A percentile compares a stretch with the other conserved stretches of the same genome.
Conservation (phyloP, 2,113 vertebrate genomes). For the Cyanoramphus novaezelandiae region DNA sequence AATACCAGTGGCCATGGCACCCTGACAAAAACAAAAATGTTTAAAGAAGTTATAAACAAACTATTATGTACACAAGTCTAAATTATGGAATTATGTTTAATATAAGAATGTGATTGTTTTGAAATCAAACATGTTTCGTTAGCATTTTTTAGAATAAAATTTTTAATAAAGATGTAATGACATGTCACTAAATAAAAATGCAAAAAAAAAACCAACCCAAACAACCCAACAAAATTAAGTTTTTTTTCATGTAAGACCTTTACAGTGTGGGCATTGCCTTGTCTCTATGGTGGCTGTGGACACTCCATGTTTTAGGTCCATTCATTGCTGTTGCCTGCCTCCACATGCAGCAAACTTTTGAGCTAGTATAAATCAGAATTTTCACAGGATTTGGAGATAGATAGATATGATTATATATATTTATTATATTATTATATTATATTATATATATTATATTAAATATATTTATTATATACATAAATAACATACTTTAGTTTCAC, state of each 20-base stretch:
- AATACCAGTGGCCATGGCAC: background rate
- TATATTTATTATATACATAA: background rate
- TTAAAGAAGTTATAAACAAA: background rate
- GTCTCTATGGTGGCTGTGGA: background rate
- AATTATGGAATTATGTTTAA: background rate
- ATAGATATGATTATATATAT: too few species aligned
- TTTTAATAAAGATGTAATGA: background rate
- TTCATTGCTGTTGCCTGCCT: background rate
- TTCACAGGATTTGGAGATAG: background rate
- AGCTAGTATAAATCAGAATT: background rate
- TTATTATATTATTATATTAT: too few species aligned
- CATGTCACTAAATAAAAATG: background rate
- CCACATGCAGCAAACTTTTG: background rate
- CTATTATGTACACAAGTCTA: background rate
- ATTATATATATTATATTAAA: too few species aligned
- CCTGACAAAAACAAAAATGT: background rate
- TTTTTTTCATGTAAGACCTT: background rate
- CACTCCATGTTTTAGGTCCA: background rate
- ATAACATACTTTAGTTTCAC: background rate
- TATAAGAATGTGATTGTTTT: background rate
- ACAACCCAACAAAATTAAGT: background rate
- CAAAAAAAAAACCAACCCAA: background rate
- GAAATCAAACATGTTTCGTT: background rate
- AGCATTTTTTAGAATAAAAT: background rate
- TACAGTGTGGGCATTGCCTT: background rate